A percentile compares a stretch with the other conserved stretches of the same genome.
Evolutionary conservation across 2,888 invertebrate genomes (phyloP).

Genomic region (Calliscelio sp.): DNA sequence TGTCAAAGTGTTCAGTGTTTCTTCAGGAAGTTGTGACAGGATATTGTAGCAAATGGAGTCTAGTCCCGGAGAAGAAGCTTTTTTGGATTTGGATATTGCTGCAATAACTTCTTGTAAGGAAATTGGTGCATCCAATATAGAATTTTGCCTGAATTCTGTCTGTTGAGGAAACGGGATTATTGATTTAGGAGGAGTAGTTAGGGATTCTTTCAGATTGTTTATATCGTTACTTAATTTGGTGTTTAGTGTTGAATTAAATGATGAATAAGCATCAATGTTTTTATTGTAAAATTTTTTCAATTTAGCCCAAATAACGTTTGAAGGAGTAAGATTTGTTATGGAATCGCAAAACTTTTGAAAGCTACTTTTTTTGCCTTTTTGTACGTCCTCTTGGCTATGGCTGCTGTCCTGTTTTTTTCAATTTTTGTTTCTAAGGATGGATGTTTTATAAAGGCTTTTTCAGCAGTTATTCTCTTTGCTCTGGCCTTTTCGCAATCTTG

Average conservation of each 20-base stretch:
- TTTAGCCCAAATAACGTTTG: constrained; percentile 28
- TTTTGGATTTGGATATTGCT: neutral
- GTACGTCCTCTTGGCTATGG: constrained; percentile 41
- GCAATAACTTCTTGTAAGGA: neutral
- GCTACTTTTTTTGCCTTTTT: constrained; percentile 9
- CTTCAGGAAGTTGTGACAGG: neutral
- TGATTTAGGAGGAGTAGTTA: neutral
- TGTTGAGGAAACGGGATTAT: neutral
- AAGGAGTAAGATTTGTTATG: neutral
- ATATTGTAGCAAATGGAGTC: constrained; percentile 1
- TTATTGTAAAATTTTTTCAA: constrained; percentile 46
- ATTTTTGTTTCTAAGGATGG: neutral
- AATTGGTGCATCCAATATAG: neutral
- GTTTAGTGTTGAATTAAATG: constrained; percentile 33
- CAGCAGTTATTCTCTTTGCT: constrained; percentile 25
- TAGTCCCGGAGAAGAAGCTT: neutral
- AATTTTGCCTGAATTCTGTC: neutral
- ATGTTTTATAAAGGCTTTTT: constrained; percentile 8
- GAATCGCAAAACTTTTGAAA: constrained; percentile 19
- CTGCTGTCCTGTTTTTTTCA: constrained; percentile 31
- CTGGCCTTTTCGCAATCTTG: constrained; percentile 15
- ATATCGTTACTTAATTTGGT: neutral
- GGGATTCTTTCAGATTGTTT: neutral
- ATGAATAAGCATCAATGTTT: constrained; percentile 1
- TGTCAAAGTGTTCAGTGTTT: neutral